Evolutionary conservation across 2,888 invertebrate genomes (phyloP).

Genomic region (Cryptocephalus moraei): DNA sequence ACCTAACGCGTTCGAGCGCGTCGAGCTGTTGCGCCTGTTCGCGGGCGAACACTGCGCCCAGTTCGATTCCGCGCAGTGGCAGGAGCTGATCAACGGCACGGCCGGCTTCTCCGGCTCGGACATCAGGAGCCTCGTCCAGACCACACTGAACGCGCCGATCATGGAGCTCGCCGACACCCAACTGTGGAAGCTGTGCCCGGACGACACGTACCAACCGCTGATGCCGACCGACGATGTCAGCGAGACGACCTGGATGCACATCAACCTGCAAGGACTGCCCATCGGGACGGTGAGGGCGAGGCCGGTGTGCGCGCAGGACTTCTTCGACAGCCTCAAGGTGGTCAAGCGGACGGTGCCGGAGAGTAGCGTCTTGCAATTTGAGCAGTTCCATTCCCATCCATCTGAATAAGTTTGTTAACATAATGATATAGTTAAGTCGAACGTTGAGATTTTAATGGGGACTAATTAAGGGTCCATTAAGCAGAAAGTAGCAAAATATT

Average conservation of each 20-base stretch:
- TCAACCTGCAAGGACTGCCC: slow-evolving; percentile 24
- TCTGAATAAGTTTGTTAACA: neutral
- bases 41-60: slow-evolving; percentile 21
- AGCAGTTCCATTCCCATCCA: neutral
- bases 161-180: slow-evolving; percentile 37
- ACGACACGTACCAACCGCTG: slow-evolving; percentile 25
- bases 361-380: slow-evolving; percentile 23
- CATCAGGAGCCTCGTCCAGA: slow-evolving; percentile 38
- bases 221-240: slow-evolving; percentile 8
- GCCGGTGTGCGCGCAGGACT: slow-evolving; percentile 24
- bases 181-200: slow-evolving; percentile 29
- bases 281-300: slow-evolving; percentile 25
- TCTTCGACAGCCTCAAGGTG: slow-evolving; percentile 24
- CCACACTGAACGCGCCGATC: slow-evolving; percentile 33
- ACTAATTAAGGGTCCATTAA: no score
- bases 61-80: slow-evolving; percentile 7
- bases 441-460: no score
- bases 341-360: slow-evolving; percentile 24
- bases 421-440: no score
- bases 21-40: slow-evolving; percentile 26
- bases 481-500: no score
- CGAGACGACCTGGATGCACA: slow-evolving; percentile 7
- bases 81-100: slow-evolving; percentile 34
- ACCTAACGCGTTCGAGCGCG: slow-evolving; percentile 32
- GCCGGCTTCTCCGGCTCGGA: slow-evolving; percentile 48